Evolutionary conservation across 2,888 invertebrate species (phyloP).

Genomic region (Drosophila melanosoma): DNA sequence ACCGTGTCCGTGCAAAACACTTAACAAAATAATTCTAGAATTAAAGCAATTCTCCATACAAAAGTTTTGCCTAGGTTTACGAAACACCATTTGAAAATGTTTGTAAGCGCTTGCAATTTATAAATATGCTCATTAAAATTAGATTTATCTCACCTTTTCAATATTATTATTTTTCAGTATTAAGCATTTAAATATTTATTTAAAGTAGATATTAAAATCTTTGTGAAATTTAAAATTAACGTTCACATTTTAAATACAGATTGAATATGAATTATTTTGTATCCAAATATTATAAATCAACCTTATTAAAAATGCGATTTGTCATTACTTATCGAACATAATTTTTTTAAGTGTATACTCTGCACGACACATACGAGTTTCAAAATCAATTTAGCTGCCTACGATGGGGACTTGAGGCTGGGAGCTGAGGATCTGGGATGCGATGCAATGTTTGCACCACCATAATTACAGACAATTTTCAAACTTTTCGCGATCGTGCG

Average conservation of each 20-base stretch:
- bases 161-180: neutral
- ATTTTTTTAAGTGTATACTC: neutral
- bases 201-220: neutral
- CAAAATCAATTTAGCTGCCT: conserved; percentile 69
- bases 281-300: neutral
- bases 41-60: neutral
- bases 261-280: neutral
- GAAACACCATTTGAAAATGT: neutral
- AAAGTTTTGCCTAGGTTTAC: neutral
- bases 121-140: neutral
- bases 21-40: neutral
- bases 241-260: neutral
- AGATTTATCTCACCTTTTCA: neutral
- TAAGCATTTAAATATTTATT: neutral
- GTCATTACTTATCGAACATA: neutral
- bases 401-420: conserved; percentile 1
- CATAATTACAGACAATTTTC: conserved; percentile 76
- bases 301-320: neutral
- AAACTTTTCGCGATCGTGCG: conserved; percentile 47
- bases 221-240: neutral
- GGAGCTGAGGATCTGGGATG: conserved; percentile 16
- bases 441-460: conserved; percentile 60
- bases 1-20: conserved; percentile 7
- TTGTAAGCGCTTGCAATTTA: neutral
- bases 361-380: conserved; percentile 53